Evolutionary conservation across 1,140 invertebrate species (phyloP).

Genomic region (Drosophila kepulauana): DNA sequence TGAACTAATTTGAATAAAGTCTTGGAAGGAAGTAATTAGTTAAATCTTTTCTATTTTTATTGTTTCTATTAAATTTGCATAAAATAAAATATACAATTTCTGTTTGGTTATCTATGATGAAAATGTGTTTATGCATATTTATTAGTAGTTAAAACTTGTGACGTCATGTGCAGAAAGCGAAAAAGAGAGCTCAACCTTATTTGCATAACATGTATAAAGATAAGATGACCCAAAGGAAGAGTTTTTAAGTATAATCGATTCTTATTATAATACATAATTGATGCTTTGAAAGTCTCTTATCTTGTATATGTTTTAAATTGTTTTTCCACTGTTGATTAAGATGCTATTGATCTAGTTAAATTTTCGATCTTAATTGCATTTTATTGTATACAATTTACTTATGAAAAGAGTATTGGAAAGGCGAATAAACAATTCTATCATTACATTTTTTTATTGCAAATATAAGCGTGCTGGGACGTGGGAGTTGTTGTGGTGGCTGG

Average conservation of each 20-base stretch:
- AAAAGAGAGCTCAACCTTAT: neutral
- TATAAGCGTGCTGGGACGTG: neutral
- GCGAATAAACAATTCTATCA: neutral
- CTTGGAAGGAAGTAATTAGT: constrained; percentile 11
- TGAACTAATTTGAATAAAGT: constrained; percentile 6
- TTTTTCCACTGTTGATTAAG: neutral
- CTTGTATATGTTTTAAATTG: neutral
- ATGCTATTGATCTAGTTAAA: neutral
- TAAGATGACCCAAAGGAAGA: neutral
- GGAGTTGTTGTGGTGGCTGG: neutral
- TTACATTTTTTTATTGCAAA: neutral
- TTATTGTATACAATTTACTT: too few relatives aligned
- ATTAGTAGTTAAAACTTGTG: constrained; percentile 3
- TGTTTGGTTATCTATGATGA: constrained; percentile 2
- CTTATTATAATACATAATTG: neutral
- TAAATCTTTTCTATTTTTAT: constrained; percentile 1
- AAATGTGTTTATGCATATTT: constrained; percentile 7
- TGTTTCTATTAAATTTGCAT: neutral
- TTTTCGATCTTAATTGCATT: neutral
- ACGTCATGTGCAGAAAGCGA: constrained; percentile 12
- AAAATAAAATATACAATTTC: neutral
- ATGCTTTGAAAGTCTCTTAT: neutral
- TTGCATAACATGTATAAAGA: neutral
- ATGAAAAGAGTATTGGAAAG: neutral
- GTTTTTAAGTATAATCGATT: neutral